Base-by-base conservation (phyloP, 2,113 vertebrate genomes). In the Sinosuthora webbiana region DNA sequence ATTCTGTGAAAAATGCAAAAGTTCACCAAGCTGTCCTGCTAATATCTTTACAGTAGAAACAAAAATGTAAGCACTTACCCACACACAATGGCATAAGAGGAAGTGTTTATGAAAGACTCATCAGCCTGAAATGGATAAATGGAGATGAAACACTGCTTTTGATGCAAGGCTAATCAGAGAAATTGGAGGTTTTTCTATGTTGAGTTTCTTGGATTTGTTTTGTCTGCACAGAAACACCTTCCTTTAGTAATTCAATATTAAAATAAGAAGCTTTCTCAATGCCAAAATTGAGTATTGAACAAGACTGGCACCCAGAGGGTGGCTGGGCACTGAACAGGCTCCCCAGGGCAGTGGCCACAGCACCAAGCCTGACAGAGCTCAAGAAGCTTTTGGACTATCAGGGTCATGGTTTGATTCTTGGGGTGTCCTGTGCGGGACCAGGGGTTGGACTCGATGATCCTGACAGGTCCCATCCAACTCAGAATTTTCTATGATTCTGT, bases 391-490 rank as follows among this genome's bases (percentile, higher is more conserved):
- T 78, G 64, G 33, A 53, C 18, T n/a, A 4, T 2, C 39, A 39
- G 33, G 11, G 1, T 23, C 22, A 9, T 0, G 63, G 9, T 69
- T 45, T 23, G 39, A 53, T 2, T 3, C 4, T 7, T 33, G 33
- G 33, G 12, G 15, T 33, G 39, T 33, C 9, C 73, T 77, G 33
- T 12, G 31, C 17, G 53, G 63, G 18, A 3, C 7, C 27, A 60
- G 23, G 55, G 0, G 4, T 3, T 77, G 37, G 22, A 37, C 4
- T 60, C 0, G 0, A 7, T 44, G 31, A 37, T 12, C 45, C 33
- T 77, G 14, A n/a, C 4, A 10, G 8, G 14, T 53, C 33, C 18
- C 27, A 53, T 20, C 45, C 45, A 28, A 23, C 27, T 23, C 45
- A 52, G 9, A 16, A 33, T 52, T 53, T 41, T 3, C n/a, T 47